phyloP scores from a whole-genome alignment of 23 tunicate species.

The Trididemnum clinides region DNA sequence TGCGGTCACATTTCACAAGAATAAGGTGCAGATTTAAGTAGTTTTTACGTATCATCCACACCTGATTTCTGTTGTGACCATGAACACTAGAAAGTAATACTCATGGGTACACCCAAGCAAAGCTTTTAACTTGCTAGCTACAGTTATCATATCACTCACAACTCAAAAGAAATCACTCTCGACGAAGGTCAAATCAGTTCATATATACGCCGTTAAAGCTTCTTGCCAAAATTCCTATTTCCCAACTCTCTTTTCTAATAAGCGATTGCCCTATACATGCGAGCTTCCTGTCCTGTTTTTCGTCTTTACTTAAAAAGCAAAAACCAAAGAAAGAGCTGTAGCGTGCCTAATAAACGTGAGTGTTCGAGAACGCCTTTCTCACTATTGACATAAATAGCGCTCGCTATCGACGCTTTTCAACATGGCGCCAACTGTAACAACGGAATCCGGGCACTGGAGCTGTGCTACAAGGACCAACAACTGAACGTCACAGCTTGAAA shows the following conservation, averaged over 20 bases:
- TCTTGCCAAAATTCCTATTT: neutral
- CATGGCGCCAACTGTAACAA: neutral
- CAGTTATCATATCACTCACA: too few relatives aligned
- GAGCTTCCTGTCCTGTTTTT: neutral
- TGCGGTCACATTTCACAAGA: too few relatives aligned
- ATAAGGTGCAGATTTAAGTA: too few relatives aligned
- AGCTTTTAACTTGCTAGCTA: too few relatives aligned
- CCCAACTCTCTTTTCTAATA: neutral
- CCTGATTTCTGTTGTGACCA: too few relatives aligned
- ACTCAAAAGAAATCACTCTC: too few relatives aligned
- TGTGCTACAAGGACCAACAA: neutral
- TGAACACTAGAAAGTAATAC: too few relatives aligned
- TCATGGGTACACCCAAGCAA: too few relatives aligned
- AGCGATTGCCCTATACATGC: neutral
- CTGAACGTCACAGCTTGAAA: conserved; percentile 17
- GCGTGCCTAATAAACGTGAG: conserved; percentile 4
- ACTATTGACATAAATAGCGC: neutral
- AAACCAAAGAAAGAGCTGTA: neutral
- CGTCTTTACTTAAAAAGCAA: neutral
- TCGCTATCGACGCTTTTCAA: neutral
- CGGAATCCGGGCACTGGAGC: conserved; percentile 1
- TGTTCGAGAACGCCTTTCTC: neutral
- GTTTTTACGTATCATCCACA: too few relatives aligned
- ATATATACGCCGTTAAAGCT: too few relatives aligned
- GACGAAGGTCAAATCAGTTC: too few relatives aligned